phyloP scores from a whole-genome alignment of 2,797 vertebrate genomes.

The Takifugu ocellatus region DNA sequence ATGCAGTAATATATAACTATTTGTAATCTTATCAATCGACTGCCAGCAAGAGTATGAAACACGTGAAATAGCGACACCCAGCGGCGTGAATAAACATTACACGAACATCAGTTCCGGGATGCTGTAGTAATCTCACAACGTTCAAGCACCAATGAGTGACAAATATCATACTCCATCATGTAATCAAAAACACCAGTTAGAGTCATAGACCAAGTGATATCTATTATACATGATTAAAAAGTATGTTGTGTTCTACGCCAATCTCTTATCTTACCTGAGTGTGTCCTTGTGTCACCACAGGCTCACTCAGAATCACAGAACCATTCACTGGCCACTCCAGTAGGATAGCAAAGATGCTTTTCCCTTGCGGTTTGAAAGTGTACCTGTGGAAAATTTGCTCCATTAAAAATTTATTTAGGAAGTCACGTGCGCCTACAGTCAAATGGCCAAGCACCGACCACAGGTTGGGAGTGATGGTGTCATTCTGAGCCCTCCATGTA shows the following conservation, averaged over 20 bases:
- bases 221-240: background rate
- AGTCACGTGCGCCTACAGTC: background rate
- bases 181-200: too few species aligned
- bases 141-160: too few species aligned
- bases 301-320: constrained; percentile 78
- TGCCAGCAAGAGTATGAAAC: too few species aligned
- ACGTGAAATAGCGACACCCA: too few species aligned
- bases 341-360: constrained; percentile 81
- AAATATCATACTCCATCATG: too few species aligned
- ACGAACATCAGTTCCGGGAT: too few species aligned
- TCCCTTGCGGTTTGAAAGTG: constrained; percentile 76
- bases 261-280: constrained; percentile 76
- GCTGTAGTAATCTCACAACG: too few species aligned
- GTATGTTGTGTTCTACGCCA: background rate
- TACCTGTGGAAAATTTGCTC: constrained; percentile 77
- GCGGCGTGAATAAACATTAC: too few species aligned
- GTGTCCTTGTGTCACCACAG: constrained; percentile 58
- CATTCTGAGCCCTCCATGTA: constrained; percentile 87
- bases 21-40: too few species aligned
- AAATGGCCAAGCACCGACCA: constrained; percentile 77
- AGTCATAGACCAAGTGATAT: background rate
- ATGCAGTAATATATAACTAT: too few species aligned
- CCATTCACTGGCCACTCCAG: constrained; percentile 83
- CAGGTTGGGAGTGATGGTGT: constrained; percentile 75
- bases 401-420: background rate